phyloP scores from a whole-genome alignment of 2,797 vertebrate species.

The Chiroxiphia lanceolata region DNA sequence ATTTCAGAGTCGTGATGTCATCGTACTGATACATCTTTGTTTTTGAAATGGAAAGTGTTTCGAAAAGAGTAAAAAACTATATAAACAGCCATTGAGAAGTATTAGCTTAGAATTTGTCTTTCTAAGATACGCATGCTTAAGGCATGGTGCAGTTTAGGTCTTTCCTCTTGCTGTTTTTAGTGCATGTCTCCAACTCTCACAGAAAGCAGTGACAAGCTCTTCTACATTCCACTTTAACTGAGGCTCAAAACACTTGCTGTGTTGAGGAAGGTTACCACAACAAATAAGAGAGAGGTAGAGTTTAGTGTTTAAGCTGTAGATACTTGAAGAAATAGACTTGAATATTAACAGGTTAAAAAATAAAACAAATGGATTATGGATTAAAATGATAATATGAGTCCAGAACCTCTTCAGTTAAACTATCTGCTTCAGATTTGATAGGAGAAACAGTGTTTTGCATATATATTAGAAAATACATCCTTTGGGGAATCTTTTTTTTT shows the following conservation, averaged over 20 bases:
- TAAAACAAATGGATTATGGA: background rate
- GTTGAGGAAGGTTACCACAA: background rate
- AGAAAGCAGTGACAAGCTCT: background rate
- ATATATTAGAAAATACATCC: background rate
- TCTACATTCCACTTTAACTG: background rate
- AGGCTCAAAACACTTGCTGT: background rate
- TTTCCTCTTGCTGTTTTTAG: background rate
- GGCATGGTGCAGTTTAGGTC: background rate
- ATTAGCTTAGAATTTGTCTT: background rate
- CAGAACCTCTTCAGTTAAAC: background rate
- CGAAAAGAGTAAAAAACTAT: background rate
- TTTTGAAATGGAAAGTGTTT: background rate
- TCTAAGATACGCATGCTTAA: background rate
- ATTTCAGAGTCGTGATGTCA: background rate
- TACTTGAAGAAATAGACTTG: background rate
- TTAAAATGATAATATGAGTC: background rate
- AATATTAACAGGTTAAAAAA: background rate
- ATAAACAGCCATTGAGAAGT: background rate
- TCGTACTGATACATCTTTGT: background rate
- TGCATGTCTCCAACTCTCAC: accelerated
- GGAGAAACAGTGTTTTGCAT: background rate
- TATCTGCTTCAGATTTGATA: background rate
- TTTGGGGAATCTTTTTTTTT: background rate
- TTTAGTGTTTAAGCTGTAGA: background rate
- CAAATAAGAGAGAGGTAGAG: background rate